These are phyloP conservation scores for Colletes collaris DNA, from an alignment of 2,888 invertebrate species.

Conservation along the genomic window DNA sequence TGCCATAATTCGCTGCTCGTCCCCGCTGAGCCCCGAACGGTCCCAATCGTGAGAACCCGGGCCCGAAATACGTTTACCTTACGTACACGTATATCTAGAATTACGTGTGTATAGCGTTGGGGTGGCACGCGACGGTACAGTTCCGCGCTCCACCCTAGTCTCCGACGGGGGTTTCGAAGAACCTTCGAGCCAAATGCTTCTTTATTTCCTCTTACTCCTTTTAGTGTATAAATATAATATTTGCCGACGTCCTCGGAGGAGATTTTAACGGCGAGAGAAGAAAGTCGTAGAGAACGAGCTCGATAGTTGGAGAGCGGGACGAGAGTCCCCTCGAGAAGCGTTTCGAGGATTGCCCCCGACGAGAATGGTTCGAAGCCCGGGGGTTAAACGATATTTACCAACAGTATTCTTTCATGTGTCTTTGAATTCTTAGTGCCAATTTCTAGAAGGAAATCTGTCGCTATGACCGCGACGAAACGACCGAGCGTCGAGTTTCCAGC, in stretches of 20 bases:
- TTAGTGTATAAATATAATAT: constrained; percentile 10
- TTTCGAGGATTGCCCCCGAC: not conserved
- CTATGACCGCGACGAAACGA: constrained; percentile 21
- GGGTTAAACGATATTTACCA: constrained; percentile 70
- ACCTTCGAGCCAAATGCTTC: not conserved
- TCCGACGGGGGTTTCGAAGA: not conserved
- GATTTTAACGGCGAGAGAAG: constrained; percentile 3
- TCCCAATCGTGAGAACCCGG: not conserved
- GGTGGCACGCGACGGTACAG: not conserved
- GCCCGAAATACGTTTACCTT: not conserved
- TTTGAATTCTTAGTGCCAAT: constrained; percentile 78
- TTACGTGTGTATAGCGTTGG: constrained; percentile 8
- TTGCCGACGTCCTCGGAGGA: not conserved
- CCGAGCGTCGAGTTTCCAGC: not conserved
- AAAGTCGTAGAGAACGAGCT: constrained; percentile 9
- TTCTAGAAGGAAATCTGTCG: constrained; percentile 58
- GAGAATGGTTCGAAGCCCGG: constrained; percentile 11
- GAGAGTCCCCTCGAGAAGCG: constrained; percentile 5
- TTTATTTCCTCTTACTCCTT: not conserved
- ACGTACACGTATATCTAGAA: constrained; percentile 1
- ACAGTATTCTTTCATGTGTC: constrained; percentile 76
- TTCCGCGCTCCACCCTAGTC: not conserved
- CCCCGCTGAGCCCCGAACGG: not conserved
- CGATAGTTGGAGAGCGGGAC: constrained; percentile 8
- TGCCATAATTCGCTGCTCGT: too few relatives aligned